Evolutionary conservation across 2,888 invertebrate genomes (phyloP).

Genomic region (Scaptomyza flava): DNA sequence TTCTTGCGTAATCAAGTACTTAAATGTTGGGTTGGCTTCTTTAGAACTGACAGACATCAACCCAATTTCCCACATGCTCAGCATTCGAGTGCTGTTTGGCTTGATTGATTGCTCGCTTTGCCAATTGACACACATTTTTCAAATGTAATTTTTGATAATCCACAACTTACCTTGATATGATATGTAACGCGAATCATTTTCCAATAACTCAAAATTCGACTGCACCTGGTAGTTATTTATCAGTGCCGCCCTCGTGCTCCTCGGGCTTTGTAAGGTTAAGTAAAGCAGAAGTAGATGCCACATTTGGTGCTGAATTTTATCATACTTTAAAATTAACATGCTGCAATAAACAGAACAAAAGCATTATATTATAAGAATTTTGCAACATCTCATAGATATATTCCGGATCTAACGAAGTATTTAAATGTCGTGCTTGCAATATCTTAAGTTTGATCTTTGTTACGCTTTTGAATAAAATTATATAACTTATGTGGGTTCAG

Average conservation of each 20-base stretch:
- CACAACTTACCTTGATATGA: conserved; percentile 83
- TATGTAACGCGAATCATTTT: conserved; percentile 84
- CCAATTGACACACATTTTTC: conserved; percentile 62
- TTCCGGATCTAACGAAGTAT: background rate
- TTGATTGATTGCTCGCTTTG: conserved; percentile 63
- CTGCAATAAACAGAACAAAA: conserved; percentile 52
- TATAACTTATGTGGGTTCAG: conserved; percentile 26
- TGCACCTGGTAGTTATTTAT: conserved; percentile 44
- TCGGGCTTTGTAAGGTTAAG: conserved; percentile 43
- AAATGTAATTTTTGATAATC: conserved; percentile 57
- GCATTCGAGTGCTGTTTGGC: conserved; percentile 24
- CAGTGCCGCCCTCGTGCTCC: conserved; percentile 22
- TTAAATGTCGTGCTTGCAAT: too few species aligned
- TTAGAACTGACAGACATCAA: conserved; percentile 57
- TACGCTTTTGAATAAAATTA: background rate
- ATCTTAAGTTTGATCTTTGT: too few species aligned
- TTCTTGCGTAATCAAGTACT: conserved; percentile 44
- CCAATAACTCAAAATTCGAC: conserved; percentile 75
- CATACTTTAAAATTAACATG: conserved; percentile 71
- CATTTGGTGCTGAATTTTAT: conserved; percentile 62
- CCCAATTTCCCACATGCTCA: conserved; percentile 51
- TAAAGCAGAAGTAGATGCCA: conserved; percentile 51
- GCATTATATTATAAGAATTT: conserved; percentile 4
- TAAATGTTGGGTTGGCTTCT: conserved; percentile 27
- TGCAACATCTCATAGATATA: conserved; percentile 10